These are phyloP conservation scores for Spodoptera exigua DNA, from an alignment of 2,888 invertebrate species.

Conservation along the genomic window DNA sequence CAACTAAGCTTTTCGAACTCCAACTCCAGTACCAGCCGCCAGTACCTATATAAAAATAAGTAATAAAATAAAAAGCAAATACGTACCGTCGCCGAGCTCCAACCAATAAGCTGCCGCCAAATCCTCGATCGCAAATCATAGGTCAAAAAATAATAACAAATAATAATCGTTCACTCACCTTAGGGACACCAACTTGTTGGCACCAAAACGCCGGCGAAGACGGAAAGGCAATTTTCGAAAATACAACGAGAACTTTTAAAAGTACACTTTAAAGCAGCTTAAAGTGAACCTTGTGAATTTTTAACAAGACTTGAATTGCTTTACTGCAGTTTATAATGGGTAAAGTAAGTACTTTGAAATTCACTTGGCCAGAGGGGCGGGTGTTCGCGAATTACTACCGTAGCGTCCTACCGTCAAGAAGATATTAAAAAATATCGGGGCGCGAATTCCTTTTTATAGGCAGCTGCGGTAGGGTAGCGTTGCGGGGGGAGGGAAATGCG, in stretches of 20 bases:
- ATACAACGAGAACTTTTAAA: constrained; percentile 34
- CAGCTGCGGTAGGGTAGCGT: constrained; percentile 58
- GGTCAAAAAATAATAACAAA: constrained; percentile 10
- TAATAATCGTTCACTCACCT: constrained; percentile 21
- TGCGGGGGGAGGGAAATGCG: constrained; percentile 65
- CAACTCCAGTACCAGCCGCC: too few relatives aligned
- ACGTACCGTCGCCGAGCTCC: too few relatives aligned
- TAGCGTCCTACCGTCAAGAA: constrained; percentile 3
- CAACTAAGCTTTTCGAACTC: too few relatives aligned
- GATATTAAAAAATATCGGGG: constrained; percentile 18
- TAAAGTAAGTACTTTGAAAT: not conserved
- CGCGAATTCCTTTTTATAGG: constrained; percentile 51
- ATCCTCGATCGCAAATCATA: not conserved
- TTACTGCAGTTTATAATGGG: not conserved
- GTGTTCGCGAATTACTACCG: constrained; percentile 3
- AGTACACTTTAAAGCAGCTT: constrained; percentile 2
- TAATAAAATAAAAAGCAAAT: too few relatives aligned
- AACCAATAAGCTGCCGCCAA: not conserved
- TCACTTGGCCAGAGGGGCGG: constrained; percentile 12
- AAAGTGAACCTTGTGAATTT: not conserved
- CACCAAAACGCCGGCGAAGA: constrained; percentile 2
- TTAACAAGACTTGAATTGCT: not conserved
- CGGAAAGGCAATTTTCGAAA: constrained; percentile 1
- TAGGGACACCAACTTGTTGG: constrained; percentile 5
- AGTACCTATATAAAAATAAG: too few relatives aligned